Percentiles rank a stretch among this genome's conserved stretches.
Evolutionary conservation across 1,140 invertebrate species (phyloP).

Genomic region (Onthophagus taurus): DNA sequence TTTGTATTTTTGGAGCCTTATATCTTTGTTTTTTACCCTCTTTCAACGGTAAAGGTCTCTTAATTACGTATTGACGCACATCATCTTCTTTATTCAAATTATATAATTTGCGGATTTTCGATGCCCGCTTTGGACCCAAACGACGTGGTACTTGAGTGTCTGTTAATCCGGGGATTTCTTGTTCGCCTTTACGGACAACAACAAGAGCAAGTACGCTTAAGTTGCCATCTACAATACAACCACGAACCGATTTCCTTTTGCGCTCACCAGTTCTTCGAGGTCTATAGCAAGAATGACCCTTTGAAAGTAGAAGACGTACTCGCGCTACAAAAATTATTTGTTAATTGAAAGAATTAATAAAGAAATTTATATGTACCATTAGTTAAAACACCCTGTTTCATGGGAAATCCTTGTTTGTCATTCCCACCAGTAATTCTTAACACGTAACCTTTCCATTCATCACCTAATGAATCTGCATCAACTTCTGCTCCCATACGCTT

Average conservation of each 20-base stretch:
- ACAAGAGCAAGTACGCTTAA: slow-evolving; percentile 89
- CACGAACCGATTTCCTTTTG: slow-evolving; percentile 96
- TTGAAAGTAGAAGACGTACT: slow-evolving; percentile 57
- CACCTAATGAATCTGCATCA: slow-evolving; percentile 85
- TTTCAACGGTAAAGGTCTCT: slow-evolving; percentile 79
- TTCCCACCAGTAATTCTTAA: slow-evolving; percentile 94
- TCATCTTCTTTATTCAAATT: slow-evolving; percentile 96
- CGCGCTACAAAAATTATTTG: slow-evolving; percentile 68
- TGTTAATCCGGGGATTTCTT: slow-evolving; percentile 95
- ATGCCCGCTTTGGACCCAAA: slow-evolving; percentile 95
- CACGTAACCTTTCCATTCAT: slow-evolving; percentile 99
- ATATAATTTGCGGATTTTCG: slow-evolving; percentile 95
- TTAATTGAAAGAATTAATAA: too few relatives aligned
- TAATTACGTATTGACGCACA: slow-evolving; percentile 93
- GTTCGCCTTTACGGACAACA: slow-evolving; percentile 89
- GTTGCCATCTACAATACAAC: slow-evolving; percentile 97
- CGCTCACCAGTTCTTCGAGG: slow-evolving; percentile 92
- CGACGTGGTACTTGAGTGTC: slow-evolving; percentile 89
- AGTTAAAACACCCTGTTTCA: slow-evolving; percentile 99
- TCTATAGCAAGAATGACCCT: slow-evolving; percentile 96
- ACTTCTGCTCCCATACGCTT: slow-evolving; percentile 98
- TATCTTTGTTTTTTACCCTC: slow-evolving; percentile 72
- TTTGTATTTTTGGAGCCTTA: slow-evolving; percentile 98
- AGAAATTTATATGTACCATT: too few relatives aligned
- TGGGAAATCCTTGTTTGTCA: slow-evolving; percentile 99